Conservation (phyloP, 2,113 vertebrate species). For the Ranitomeya variabilis region DNA sequence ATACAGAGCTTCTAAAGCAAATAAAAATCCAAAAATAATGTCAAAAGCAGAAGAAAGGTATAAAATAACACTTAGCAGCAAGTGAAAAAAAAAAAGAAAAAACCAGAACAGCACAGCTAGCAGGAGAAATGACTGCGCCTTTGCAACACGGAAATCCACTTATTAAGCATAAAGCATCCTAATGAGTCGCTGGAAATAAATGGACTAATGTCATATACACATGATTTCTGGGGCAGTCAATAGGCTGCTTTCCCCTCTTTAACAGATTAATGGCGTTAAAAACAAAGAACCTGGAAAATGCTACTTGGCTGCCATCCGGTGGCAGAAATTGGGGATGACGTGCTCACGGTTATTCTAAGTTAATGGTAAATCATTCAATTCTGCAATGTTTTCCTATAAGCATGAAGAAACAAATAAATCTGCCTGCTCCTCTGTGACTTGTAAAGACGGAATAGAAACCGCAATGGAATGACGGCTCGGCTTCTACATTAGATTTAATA, state of each 20-base stretch:
- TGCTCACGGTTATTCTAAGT: not conserved
- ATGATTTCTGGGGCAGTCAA: slow-evolving; percentile 50
- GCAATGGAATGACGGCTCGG: slow-evolving; percentile 33
- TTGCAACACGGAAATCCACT: slow-evolving; percentile 52
- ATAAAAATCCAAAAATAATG: slow-evolving; percentile 1
- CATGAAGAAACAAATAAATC: slow-evolving; percentile 57
- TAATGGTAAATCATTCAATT: slow-evolving; percentile 56
- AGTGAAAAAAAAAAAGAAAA: not conserved
- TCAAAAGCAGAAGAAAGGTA: not conserved
- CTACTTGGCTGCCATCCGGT: slow-evolving; percentile 43
- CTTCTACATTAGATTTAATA: slow-evolving; percentile 56
- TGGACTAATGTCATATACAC: slow-evolving; percentile 52
- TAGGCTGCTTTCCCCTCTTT: not conserved
- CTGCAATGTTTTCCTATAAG: slow-evolving; percentile 55
- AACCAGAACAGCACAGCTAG: slow-evolving; percentile 4
- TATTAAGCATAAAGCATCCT: slow-evolving; percentile 57
- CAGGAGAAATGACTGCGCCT: slow-evolving; percentile 41
- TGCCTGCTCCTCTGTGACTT: slow-evolving; percentile 49
- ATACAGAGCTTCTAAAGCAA: not conserved
- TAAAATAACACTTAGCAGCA: slow-evolving; percentile 23
- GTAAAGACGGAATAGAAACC: slow-evolving; percentile 52
- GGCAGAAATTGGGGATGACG: not conserved
- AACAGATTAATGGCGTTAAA: not conserved
- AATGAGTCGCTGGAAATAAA: slow-evolving; percentile 58
- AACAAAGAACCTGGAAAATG: not conserved